Conservation (phyloP, 2,888 invertebrate genomes). For the Pseudococcus jackbeardsleyi region DNA sequence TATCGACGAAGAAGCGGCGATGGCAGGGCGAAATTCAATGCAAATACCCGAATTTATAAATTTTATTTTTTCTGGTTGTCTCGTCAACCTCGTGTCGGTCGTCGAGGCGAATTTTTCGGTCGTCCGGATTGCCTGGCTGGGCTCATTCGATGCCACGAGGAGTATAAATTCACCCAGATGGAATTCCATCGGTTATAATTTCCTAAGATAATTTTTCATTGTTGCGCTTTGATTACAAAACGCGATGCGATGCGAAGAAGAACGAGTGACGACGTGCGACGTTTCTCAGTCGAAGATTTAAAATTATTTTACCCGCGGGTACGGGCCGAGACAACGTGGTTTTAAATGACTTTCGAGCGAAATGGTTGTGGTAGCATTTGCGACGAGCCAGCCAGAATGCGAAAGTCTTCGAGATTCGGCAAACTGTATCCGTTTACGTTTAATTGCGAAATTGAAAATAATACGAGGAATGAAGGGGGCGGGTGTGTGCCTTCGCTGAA, state of each 20-base stretch:
- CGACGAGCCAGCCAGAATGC: not conserved
- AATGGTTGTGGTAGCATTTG: not conserved
- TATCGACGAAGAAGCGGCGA: not conserved
- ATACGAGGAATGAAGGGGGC: not conserved
- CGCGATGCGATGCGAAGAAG: not conserved
- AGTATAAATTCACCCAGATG: too few relatives aligned
- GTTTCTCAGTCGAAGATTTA: not conserved
- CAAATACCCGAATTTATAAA: slow-evolving; percentile 9
- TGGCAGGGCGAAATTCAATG: not conserved
- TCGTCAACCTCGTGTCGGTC: not conserved
- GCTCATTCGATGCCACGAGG: not conserved
- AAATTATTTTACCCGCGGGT: not conserved
- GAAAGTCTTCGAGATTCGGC: not conserved
- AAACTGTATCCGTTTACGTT: not conserved
- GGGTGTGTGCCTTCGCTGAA: not conserved
- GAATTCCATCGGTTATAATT: slow-evolving; percentile 13
- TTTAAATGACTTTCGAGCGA: slow-evolving; percentile 2
- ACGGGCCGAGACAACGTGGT: slow-evolving; percentile 13
- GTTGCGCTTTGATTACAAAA: slow-evolving; percentile 20
- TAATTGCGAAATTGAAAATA: slow-evolving; percentile 27
- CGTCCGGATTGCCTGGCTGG: not conserved
- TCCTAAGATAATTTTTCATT: slow-evolving; percentile 20
- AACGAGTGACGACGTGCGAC: not conserved
- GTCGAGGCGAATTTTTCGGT: not conserved
- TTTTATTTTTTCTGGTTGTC: not conserved